Evolutionary conservation across 2,888 invertebrate genomes (phyloP).

Genomic region (Volucella inflata): DNA sequence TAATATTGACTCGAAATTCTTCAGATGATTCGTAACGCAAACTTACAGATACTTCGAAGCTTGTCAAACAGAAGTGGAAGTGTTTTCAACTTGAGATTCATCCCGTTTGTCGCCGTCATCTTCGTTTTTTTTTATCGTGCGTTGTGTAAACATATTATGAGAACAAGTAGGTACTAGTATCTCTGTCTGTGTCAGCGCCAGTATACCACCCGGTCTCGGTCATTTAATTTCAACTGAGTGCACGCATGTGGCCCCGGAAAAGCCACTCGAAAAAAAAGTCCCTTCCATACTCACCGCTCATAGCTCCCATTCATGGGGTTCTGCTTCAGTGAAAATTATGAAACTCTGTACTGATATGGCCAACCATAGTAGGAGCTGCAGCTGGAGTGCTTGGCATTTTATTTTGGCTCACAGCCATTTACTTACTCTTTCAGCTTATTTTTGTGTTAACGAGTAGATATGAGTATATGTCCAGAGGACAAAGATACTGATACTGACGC

Average conservation of each 20-base stretch:
- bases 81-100: slow-evolving; percentile 65
- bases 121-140: slow-evolving; percentile 35
- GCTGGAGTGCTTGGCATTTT: slow-evolving; percentile 38
- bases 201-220: slow-evolving; percentile 54
- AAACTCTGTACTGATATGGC: not conserved
- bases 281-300: not conserved
- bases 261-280: slow-evolving; percentile 5
- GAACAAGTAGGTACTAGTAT: slow-evolving; percentile 2
- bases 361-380: not conserved
- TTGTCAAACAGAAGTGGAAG: slow-evolving; percentile 75
- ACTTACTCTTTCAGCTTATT: slow-evolving; percentile 56
- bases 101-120: slow-evolving; percentile 12
- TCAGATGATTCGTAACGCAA: slow-evolving; percentile 73
- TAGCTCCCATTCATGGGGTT: slow-evolving; percentile 32
- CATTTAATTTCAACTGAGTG: slow-evolving; percentile 72
- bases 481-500: slow-evolving; percentile 58
- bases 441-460: slow-evolving; percentile 66
- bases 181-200: not conserved
- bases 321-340: slow-evolving; percentile 33
- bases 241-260: slow-evolving; percentile 62
- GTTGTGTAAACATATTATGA: slow-evolving; percentile 72
- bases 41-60: slow-evolving; percentile 61
- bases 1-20: slow-evolving; percentile 73
- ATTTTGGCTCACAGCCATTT: slow-evolving; percentile 44
- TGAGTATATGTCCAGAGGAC: slow-evolving; percentile 55